A percentile compares a stretch with the other conserved stretches of the same genome.
Conservation (phyloP, 64 coral and sea anemone species). For the Platygyra sinensis region DNA sequence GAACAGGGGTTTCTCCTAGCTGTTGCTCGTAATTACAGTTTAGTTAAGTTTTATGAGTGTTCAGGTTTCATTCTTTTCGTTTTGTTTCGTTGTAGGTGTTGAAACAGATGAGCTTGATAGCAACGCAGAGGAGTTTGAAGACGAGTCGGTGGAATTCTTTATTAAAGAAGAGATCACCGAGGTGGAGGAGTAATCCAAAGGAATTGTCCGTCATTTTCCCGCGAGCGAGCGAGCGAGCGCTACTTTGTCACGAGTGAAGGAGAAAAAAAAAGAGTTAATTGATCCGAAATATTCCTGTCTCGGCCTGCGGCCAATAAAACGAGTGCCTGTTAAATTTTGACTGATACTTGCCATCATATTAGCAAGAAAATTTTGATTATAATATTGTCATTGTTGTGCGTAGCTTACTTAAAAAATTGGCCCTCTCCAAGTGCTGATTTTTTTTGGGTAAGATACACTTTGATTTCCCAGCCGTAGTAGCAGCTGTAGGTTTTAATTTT, state of each 20-base stretch:
- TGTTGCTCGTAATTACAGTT: too few relatives aligned
- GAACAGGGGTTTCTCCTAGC: too few relatives aligned
- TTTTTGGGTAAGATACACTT: neutral
- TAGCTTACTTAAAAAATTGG: neutral
- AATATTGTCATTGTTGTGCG: neutral
- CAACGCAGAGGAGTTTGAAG: conserved; percentile 94
- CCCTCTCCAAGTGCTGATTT: neutral
- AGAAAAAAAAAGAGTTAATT: neutral
- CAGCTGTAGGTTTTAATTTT: conserved; percentile 12
- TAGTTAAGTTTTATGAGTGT: too few relatives aligned
- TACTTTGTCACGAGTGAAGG: conserved; percentile 11
- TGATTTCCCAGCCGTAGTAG: neutral
- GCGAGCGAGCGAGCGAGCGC: conserved; percentile 2
- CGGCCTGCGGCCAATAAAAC: neutral
- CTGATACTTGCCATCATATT: neutral
- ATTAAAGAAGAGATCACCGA: conserved; percentile 92
- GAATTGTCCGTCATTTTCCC: conserved; percentile 54
- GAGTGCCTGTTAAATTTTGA: neutral
- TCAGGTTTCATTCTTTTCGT: neutral
- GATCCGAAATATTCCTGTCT: conserved; percentile 15
- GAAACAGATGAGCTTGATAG: conserved; percentile 89
- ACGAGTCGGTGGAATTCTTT: conserved; percentile 98
- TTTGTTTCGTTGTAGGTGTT: conserved; percentile 53
- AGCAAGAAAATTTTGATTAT: neutral
- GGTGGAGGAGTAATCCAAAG: conserved; percentile 75